phyloP scores from a whole-genome alignment of 1,140 invertebrate genomes.

The Meloidogyne chitwoodi region DNA sequence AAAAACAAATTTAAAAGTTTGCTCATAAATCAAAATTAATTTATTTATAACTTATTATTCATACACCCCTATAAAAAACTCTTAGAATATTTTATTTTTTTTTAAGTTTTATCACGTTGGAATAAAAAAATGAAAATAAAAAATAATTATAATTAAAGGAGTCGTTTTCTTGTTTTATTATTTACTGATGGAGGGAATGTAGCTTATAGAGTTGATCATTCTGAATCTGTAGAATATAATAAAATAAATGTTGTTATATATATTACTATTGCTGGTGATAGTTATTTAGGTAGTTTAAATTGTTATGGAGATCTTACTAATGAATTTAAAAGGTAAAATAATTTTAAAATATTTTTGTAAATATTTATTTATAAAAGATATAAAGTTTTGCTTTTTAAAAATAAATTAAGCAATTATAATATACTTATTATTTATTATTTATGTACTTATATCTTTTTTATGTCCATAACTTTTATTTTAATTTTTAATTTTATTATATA shows the following conservation, averaged over 20 bases:
- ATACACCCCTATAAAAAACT: not conserved
- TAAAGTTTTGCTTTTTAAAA: too few species aligned
- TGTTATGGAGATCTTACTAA: constrained; percentile 3
- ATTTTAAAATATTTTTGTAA: not conserved
- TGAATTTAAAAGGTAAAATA: not conserved
- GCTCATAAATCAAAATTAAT: not conserved
- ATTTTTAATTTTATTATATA: too few species aligned
- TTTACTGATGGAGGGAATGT: not conserved
- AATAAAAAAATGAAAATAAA: too few species aligned
- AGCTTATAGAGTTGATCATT: not conserved
- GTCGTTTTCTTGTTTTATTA: not conserved
- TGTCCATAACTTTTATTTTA: too few species aligned
- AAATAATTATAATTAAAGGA: not conserved
- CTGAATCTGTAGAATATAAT: not conserved
- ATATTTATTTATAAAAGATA: too few species aligned
- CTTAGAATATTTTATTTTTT: too few species aligned
- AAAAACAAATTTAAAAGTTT: not conserved
- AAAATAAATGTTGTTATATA: not conserved
- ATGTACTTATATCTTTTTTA: too few species aligned
- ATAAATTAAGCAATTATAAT: too few species aligned
- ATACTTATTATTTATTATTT: too few species aligned
- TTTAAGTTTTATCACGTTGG: too few species aligned
- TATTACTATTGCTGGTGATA: not conserved
- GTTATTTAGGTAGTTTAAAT: not conserved
- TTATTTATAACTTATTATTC: not conserved